Evolutionary conservation across 2,113 vertebrate genomes (phyloP).

Genomic region (Lepidothrix coronata): DNA sequence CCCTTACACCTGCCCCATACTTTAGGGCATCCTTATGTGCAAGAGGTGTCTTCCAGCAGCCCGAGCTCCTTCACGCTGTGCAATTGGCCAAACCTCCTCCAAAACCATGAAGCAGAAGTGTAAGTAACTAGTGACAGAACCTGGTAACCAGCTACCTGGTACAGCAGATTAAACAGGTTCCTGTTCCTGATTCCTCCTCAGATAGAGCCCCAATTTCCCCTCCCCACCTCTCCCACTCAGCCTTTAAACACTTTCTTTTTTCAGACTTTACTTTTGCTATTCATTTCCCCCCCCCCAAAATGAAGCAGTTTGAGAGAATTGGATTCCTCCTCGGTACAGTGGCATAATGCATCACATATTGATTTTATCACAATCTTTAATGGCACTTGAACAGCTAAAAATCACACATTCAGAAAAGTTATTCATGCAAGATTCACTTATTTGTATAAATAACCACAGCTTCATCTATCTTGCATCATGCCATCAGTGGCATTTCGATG

Average conservation of each 20-base stretch:
- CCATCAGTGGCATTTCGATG: not conserved
- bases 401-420: not conserved
- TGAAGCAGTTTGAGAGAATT: not conserved
- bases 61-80: fast-evolving
- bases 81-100: not conserved
- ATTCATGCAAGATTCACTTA: not conserved
- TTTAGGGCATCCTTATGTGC: not conserved
- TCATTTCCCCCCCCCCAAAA: not conserved
- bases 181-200: not conserved
- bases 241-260: not conserved
- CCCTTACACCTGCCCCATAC: not conserved
- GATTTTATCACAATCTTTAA: not conserved
- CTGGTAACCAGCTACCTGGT: not conserved
- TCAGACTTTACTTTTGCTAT: not conserved
- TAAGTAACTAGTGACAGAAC: not conserved
- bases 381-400: not conserved
- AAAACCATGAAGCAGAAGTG: fast-evolving
- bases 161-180: not conserved
- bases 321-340: not conserved
- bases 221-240: no score
- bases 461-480: not conserved
- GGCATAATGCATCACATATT: not conserved
- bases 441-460: not conserved
- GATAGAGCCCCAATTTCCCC: not conserved
- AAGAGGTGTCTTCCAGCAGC: not conserved